Percentiles rank a stretch among this genome's conserved stretches.
Evolutionary conservation across 2,113 vertebrate species (phyloP).

Genomic region (Myotis brandtii): DNA sequence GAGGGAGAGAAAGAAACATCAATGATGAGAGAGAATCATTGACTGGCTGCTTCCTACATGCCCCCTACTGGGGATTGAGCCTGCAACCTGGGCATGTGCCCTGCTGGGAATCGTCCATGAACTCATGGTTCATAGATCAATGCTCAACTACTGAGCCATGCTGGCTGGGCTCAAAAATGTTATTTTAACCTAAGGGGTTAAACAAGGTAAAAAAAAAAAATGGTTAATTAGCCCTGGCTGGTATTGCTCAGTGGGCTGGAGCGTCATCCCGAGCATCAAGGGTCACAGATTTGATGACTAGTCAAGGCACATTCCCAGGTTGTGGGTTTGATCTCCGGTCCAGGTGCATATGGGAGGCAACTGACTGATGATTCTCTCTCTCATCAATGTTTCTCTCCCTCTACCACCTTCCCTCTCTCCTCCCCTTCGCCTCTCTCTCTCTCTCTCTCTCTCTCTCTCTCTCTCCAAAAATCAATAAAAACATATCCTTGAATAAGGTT

Average conservation of each 20-base stretch:
- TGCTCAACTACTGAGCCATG: too few relatives aligned
- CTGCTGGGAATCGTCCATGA: too few relatives aligned
- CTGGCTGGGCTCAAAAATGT: neutral
- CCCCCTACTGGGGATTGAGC: too few relatives aligned
- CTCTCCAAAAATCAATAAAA: neutral
- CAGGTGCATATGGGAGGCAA: neutral
- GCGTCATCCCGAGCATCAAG: neutral
- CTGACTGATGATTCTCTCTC: neutral
- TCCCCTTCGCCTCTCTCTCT: too few relatives aligned
- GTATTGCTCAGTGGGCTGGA: neutral
- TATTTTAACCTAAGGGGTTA: neutral
- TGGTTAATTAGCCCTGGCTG: neutral
- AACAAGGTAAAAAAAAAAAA: neutral
- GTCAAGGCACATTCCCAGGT: neutral
- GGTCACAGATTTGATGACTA: neutral
- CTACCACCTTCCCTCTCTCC: too few relatives aligned
- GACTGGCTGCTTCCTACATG: too few relatives aligned
- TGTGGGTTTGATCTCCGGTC: neutral
- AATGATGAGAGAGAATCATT: too few relatives aligned
- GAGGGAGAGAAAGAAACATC: too few relatives aligned
- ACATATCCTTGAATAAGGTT: neutral
- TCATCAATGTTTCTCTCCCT: neutral
- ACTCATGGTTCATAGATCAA: too few relatives aligned
- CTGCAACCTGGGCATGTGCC: too few relatives aligned
- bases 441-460: neutral